A percentile compares a stretch with the other conserved stretches of the same genome.
phyloP scores from a whole-genome alignment of 1,140 invertebrate species.

The Spodoptera litura region DNA sequence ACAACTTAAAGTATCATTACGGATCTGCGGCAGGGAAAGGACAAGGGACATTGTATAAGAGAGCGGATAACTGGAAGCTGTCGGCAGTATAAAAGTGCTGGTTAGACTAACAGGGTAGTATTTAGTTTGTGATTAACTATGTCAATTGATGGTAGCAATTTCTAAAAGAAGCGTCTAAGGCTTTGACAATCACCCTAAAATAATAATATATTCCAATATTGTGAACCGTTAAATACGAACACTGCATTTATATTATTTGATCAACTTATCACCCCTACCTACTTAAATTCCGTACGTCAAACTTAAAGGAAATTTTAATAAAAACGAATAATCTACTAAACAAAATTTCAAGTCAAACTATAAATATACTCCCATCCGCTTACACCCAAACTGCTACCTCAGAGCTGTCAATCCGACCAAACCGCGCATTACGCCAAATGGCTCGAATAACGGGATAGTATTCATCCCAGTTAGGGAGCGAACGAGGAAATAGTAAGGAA shows the following conservation, averaged over 20 bases:
- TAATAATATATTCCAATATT: too few relatives aligned
- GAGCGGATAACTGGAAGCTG: constrained; percentile 2
- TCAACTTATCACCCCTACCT: too few relatives aligned
- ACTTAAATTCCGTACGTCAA: too few relatives aligned
- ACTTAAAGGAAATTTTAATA: neutral
- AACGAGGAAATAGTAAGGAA: constrained; percentile 75
- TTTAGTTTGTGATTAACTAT: too few relatives aligned
- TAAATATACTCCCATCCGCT: neutral
- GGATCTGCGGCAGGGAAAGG: constrained; percentile 39
- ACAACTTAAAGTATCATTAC: constrained; percentile 70
- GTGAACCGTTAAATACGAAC: too few relatives aligned
- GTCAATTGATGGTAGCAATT: too few relatives aligned
- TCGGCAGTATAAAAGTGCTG: too few relatives aligned
- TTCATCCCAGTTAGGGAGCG: constrained; percentile 56
- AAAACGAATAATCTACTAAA: neutral
- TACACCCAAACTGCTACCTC: constrained; percentile 2
- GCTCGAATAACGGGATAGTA: constrained; percentile 74
- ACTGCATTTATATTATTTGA: too few relatives aligned
- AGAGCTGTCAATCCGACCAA: constrained; percentile 77
- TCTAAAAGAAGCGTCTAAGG: too few relatives aligned
- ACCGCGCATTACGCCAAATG: constrained; percentile 83
- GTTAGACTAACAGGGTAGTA: too few relatives aligned
- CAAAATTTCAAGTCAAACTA: neutral
- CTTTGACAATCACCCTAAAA: too few relatives aligned
- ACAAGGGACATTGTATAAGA: neutral